A percentile compares a stretch with the other conserved stretches of the same genome.
phyloP scores from a whole-genome alignment of 2,113 vertebrate genomes.

The Melanerpes formicivorus region DNA sequence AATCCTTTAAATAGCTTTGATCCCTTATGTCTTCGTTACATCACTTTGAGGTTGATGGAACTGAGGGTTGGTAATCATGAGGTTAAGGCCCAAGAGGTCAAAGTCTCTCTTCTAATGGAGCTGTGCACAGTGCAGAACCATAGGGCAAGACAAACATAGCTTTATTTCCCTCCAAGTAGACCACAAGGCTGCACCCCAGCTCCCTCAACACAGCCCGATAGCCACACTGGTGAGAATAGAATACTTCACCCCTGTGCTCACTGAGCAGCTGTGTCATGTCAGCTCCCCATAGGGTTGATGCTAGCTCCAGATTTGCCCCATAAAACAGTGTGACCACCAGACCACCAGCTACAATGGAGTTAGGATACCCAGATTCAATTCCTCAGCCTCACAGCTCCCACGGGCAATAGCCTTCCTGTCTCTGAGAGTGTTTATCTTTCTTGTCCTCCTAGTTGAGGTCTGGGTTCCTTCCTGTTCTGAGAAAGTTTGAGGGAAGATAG shows the following conservation, averaged over 20 bases:
- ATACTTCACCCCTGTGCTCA: not conserved
- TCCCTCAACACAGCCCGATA: not conserved
- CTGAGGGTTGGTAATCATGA: not conserved
- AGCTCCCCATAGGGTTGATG: fast-evolving
- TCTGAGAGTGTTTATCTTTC: not conserved
- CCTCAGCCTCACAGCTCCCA: not conserved
- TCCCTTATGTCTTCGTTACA: conserved; percentile 24
- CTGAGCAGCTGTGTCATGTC: fast-evolving
- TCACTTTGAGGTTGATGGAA: conserved; percentile 23
- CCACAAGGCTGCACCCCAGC: fast-evolving
- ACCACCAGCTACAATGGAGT: fast-evolving
- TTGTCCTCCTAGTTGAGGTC: not conserved
- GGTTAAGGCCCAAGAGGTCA: not conserved
- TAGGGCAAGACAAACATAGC: not conserved
- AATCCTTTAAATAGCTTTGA: conserved; percentile 39
- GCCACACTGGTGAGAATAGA: fast-evolving
- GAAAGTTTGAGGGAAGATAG: not conserved
- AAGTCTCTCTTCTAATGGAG: fast-evolving
- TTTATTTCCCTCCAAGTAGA: not conserved
- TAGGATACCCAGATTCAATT: not conserved
- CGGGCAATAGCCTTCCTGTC: not conserved
- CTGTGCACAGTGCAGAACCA: not conserved
- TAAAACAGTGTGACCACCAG: not conserved
- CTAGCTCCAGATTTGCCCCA: not conserved
- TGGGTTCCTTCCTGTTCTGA: not conserved